Evolutionary conservation across 2,888 invertebrate species (phyloP), one percentile per base, ranked within the genome.

Genomic region (Ormyrus nitidulus): DNA sequence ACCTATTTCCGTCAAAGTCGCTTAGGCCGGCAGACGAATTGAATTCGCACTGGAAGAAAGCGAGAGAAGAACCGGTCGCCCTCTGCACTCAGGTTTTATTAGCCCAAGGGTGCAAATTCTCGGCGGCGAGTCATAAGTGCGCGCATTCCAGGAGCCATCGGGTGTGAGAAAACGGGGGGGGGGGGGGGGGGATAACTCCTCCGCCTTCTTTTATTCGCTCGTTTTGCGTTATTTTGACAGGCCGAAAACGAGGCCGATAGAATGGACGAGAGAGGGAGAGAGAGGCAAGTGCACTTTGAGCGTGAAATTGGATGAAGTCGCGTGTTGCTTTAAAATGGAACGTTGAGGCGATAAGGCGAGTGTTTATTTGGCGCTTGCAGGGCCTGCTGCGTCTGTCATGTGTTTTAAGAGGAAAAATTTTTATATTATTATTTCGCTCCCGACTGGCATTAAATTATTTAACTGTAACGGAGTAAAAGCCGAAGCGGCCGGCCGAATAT

Each of bases 301-400:
- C 80, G 61, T 80, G 75, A 80, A 80, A 80, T 80, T 75, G 76
- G 76, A 80, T 75, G 70, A 75, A 79, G 70, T 51, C 65, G 46
- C 53, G 46, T 11, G 56, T 46, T 11, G 56, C 44, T 34, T 34
- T 34, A 34, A 34, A 34, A 34, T 34, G 34, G 34, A 0, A 34
- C 34, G 34, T 34, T 34, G 34, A 34, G 34, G 5, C 48, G 69
- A 69, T 69, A 69, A 69, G 48, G n/a, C 64, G 48, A 64, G 19
- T 64, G 48, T 48, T 58, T 69, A 56, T 56, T 69, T 48, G 58
- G 53, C 7, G n/a, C n/a, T 48, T n/a, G 49, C 11, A 59, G 49
- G 48, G 49, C 59, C 10, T 51, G 10, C 51, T 46, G 34, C 34
- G 34, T 34, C 34, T 34, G 34, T 8, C 13, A 53, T 58, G 58